Evolutionary conservation across 2,888 invertebrate genomes (phyloP), one percentile per base, ranked within the genome.

Genomic region (Syritta pipiens): DNA sequence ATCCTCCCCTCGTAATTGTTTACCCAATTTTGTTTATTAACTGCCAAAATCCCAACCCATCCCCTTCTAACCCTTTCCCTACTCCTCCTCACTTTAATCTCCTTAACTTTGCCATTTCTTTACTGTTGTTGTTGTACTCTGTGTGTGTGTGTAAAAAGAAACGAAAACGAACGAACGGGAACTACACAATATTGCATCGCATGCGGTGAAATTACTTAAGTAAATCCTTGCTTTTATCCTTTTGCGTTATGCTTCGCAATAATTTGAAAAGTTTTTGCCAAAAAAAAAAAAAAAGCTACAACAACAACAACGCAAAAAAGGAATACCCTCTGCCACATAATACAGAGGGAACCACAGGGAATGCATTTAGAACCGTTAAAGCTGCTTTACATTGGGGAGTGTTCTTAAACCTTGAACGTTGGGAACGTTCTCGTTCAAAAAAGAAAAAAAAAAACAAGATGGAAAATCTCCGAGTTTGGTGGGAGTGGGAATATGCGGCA

Each of bases 131-230:
- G 12, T 19, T 17, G 20, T 4, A 6, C 24, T 26, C 32, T 9
- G 4, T 4, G 3, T 6, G 22, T 48, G 26, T 12, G 12, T 10
- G 12, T 4, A 9, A 26, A 14, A 35, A 7, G 10, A 20, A 4
- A 22, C 12, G 12, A n/a, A 6, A 10, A 46, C 9, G 17, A 7
- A 3, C 12, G 22, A 10, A 19, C 10, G 22, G 14, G 6, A 20
- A 35, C 3, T 37, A 35, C 5, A 42, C 12, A 32, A 44, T 46
- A 55, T 48, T 46, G 20, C 30, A 62, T 28, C 46, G 32, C 60
- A 69, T 71, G 53, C 44, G 46, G 35, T 37, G 53, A 62, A 71
- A 71, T 71, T 71, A 55, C 71, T 62, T 71, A 62, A 71, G 62
- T 53, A 60, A 60, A 53, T 69, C 60, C 69, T 42, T 59, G 51